Evolutionary conservation across 30 jellyfish, hydroid and myxozoan genomes (phyloP).

Genomic region (Rhopilema esculentum): DNA sequence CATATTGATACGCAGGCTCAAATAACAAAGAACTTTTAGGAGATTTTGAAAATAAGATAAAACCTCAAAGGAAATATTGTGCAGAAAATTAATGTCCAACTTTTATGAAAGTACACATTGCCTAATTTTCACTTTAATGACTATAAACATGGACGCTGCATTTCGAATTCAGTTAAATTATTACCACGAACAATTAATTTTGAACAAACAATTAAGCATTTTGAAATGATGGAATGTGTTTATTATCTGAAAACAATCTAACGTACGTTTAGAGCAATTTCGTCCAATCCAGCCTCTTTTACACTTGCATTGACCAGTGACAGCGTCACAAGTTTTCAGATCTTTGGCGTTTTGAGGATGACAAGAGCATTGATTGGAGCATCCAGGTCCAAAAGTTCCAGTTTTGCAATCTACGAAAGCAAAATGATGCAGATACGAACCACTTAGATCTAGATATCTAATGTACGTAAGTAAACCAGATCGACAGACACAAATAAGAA

Average conservation of each 20-base stretch:
- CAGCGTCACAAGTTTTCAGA: conserved; percentile 13
- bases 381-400: conserved; percentile 35
- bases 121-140: too few relatives aligned
- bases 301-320: conserved; percentile 50
- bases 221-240: not conserved
- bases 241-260: not conserved
- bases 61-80: too few relatives aligned
- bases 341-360: conserved; percentile 15
- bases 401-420: conserved; percentile 12
- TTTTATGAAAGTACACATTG: too few relatives aligned
- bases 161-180: too few relatives aligned
- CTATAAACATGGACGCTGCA: too few relatives aligned
- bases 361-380: conserved; percentile 28
- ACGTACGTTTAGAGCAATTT: conserved; percentile 34
- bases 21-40: too few relatives aligned
- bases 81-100: too few relatives aligned
- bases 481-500: too few relatives aligned
- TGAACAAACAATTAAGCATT: not conserved
- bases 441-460: not conserved
- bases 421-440: not conserved
- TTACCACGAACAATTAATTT: too few relatives aligned
- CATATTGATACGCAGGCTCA: too few relatives aligned
- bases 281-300: conserved; percentile 52
- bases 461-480: not conserved
- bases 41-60: too few relatives aligned